Evolutionary conservation across 2,797 vertebrate species (phyloP).

Genomic region (Alosa sapidissima): DNA sequence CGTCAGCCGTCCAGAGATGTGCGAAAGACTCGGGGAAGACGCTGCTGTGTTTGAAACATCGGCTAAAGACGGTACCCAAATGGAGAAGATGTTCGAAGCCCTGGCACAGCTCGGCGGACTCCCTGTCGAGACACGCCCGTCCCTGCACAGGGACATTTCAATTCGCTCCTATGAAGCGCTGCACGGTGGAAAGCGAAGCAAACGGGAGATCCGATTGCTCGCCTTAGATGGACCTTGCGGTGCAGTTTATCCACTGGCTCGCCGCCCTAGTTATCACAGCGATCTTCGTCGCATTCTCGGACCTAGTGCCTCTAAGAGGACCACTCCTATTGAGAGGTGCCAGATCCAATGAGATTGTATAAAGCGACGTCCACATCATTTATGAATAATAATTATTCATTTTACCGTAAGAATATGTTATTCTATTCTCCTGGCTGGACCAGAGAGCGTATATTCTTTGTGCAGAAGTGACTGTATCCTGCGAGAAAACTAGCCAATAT

Average conservation of each 20-base stretch:
- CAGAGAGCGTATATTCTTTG: slow-evolving; percentile 47
- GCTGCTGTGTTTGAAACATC: slow-evolving; percentile 68
- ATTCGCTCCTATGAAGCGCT: slow-evolving; percentile 67
- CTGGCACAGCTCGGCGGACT: slow-evolving; percentile 67
- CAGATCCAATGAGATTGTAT: slow-evolving; percentile 70
- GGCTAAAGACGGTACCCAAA: slow-evolving; percentile 66
- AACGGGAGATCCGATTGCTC: slow-evolving; percentile 49
- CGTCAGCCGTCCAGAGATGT: slow-evolving; percentile 54
- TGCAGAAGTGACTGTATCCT: not conserved
- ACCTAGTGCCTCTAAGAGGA: slow-evolving; percentile 65
- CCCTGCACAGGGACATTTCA: slow-evolving; percentile 66
- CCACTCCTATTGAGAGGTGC: slow-evolving; percentile 73
- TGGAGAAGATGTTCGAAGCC: slow-evolving; percentile 65
- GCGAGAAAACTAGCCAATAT: not conserved
- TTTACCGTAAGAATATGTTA: slow-evolving; percentile 72
- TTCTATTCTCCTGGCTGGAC: slow-evolving; percentile 74
- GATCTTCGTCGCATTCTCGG: slow-evolving; percentile 73
- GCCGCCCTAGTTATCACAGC: slow-evolving; percentile 74
- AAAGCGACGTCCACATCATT: slow-evolving; percentile 38
- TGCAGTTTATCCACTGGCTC: slow-evolving; percentile 68
- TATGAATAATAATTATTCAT: slow-evolving; percentile 51
- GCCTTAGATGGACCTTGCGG: slow-evolving; percentile 61
- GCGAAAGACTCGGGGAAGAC: slow-evolving; percentile 57
- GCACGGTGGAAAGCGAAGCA: slow-evolving; percentile 54
- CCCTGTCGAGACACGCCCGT: slow-evolving; percentile 68